Evolutionary conservation across 2,113 vertebrate species (phyloP), one percentile per base, ranked within the genome.

Genomic region (Physeter macrocephalus): DNA sequence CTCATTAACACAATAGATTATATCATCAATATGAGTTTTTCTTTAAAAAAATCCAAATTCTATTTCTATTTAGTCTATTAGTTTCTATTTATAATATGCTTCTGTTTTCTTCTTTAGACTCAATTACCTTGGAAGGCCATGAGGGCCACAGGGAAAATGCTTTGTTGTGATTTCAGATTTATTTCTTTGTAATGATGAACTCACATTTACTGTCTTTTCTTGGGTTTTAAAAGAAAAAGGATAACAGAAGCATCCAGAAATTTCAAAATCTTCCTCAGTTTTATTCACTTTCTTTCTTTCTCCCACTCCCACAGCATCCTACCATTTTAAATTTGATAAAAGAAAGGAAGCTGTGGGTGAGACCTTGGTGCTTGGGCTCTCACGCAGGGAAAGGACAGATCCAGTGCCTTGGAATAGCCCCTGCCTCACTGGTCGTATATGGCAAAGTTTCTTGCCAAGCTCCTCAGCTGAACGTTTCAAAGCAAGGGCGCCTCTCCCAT

Each of bases 391-490:
- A 41, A 57, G 94, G 66, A 88, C 86, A 1, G 29, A 29, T 54
- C 52, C 75, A 1, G 78, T 72, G 94, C 77, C n/a, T 15, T 66
- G 23, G 74, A 57, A 82, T 71, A 57, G 69, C 61, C 75, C 78
- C 93, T 67, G 97, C 64, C 31, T 81, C 67, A 64, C 95, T 92
- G 84, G 97, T 98, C 59, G 96, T 98, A 96, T 97, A 99, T 99
- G 99, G 99, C 99, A 98, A 99, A 99, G 99, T 99, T 99, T 98
- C 98, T 99, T 81, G 97, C 99, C 34, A 99, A 99, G 97, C 98
- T 99, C 78, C 98, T 99, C 98, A 99, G 99, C 97, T 99, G 99
- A 97, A 98, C 98, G n/a, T 96, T 99, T 98, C 98, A 98, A 87
- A 97, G 98, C 97, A 99, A 99, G 96, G 98, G 98, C 96, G 84